Evolutionary conservation across 2,113 vertebrate genomes (phyloP).

Genomic region (Phrynocephalus versicolor): DNA sequence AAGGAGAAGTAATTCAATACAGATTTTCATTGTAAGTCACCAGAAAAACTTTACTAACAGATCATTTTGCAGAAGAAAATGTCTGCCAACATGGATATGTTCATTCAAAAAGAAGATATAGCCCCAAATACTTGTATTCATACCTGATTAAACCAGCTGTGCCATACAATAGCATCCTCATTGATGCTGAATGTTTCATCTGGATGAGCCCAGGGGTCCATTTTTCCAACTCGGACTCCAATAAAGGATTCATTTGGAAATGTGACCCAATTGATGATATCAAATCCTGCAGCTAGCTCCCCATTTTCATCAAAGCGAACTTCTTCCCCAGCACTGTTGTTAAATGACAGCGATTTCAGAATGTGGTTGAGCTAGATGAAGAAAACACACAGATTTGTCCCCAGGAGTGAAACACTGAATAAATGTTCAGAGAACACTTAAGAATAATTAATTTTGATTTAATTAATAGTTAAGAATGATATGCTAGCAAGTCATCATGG

Average conservation of each 20-base stretch:
- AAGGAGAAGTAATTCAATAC: too few species aligned
- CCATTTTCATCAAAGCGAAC: neutral
- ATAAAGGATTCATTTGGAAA: neutral
- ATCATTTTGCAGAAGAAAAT: too few species aligned
- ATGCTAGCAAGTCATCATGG: too few species aligned
- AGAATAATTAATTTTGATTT: too few species aligned
- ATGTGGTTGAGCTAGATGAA: neutral
- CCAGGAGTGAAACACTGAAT: too few species aligned
- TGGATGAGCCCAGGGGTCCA: neutral
- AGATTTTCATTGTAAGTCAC: too few species aligned
- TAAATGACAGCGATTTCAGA: neutral
- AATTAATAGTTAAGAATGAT: too few species aligned
- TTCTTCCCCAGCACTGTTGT: neutral
- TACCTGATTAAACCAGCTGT: neutral
- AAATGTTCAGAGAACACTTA: too few species aligned
- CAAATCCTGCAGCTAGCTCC: neutral
- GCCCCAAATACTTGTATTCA: neutral
- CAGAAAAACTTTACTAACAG: too few species aligned
- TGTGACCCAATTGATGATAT: neutral
- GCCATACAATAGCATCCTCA: neutral
- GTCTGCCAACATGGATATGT: too few species aligned
- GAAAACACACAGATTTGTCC: neutral
- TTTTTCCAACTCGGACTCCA: neutral
- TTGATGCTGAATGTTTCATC: neutral
- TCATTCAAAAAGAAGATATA: too few species aligned